Evolutionary conservation across 2,113 vertebrate species (phyloP).

Genomic region (Myotis brandtii): DNA sequence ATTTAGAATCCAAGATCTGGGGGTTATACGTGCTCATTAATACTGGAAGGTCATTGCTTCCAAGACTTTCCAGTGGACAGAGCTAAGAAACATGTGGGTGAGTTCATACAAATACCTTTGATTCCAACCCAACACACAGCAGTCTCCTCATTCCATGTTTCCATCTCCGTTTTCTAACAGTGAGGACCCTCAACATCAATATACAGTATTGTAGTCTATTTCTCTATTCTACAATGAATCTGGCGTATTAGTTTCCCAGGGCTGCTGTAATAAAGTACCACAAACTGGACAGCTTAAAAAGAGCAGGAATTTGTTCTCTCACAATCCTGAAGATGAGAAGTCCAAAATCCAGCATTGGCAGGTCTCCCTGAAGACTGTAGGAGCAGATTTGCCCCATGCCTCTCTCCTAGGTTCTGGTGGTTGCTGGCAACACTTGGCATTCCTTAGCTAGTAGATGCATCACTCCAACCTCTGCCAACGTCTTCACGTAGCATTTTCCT

Average conservation of each 20-base stretch:
- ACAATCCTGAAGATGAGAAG: neutral
- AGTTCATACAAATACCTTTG: neutral
- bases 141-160: neutral
- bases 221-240: neutral
- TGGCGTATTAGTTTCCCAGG: neutral
- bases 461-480: neutral
- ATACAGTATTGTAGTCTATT: too few species aligned
- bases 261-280: neutral
- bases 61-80: neutral
- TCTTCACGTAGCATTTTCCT: neutral
- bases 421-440: neutral
- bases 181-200: neutral
- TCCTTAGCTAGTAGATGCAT: neutral
- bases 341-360: neutral
- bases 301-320: neutral
- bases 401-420: neutral
- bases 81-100: neutral
- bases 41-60: neutral
- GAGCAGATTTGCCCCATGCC: rapidly evolving
- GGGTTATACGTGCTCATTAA: neutral
- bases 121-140: neutral
- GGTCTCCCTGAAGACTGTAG: neutral
- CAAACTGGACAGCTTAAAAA: neutral
- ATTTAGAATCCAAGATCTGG: neutral
- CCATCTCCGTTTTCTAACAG: neutral